These are phyloP conservation scores for Cochlearius cochlearius DNA, from an alignment of 2,113 vertebrate genomes.

Conservation along the genomic window DNA sequence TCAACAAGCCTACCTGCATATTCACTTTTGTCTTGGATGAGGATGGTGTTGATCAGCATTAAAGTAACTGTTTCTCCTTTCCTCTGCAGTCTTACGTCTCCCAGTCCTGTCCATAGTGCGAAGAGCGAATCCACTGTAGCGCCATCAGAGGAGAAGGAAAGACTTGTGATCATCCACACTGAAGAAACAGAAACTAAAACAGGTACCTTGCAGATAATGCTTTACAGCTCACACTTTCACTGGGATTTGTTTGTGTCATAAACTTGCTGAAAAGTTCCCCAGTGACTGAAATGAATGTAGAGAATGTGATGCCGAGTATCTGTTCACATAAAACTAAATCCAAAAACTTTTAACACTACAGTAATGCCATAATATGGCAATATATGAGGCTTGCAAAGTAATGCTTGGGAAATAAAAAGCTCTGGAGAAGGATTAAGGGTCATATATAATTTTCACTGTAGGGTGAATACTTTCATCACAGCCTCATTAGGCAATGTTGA, in stretches of 20 bases:
- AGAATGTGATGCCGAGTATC: background rate
- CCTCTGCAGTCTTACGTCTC: slow-evolving; percentile 78
- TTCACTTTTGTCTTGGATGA: background rate
- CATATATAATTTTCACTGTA: background rate
- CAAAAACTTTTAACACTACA: background rate
- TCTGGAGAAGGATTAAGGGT: background rate
- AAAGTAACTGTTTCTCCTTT: slow-evolving; percentile 18
- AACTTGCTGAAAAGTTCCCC: background rate
- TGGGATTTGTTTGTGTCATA: background rate
- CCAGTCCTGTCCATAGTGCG: slow-evolving; percentile 83
- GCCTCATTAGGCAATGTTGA: background rate
- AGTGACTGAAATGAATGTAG: background rate
- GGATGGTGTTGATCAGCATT: background rate
- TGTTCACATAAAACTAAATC: background rate
- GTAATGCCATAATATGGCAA: background rate
- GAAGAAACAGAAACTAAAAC: slow-evolving; percentile 74
- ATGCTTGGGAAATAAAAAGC: background rate
- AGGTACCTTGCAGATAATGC: slow-evolving; percentile 55
- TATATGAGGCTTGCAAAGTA: background rate
- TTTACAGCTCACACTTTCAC: background rate
- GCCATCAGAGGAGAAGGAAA: slow-evolving; percentile 78
- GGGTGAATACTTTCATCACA: background rate
- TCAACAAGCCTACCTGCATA: background rate
- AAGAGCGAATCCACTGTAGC: slow-evolving; percentile 76
- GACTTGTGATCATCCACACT: slow-evolving; percentile 68